Conservation (phyloP, 2,797 vertebrate genomes). For the Bradypodion pumilum region DNA sequence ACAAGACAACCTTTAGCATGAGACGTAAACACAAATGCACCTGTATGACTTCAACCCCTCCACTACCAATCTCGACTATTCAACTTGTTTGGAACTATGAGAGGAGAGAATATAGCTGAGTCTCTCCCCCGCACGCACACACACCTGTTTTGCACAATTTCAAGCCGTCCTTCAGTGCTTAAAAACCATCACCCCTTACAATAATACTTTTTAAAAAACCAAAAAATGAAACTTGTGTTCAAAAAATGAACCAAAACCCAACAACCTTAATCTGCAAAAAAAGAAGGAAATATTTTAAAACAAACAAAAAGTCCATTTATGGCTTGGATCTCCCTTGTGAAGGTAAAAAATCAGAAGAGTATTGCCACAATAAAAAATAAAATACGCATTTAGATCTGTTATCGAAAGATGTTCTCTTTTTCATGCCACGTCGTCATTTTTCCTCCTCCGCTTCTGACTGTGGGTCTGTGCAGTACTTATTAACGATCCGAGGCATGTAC, state of each 20-base stretch:
- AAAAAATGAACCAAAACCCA: slow-evolving; percentile 55
- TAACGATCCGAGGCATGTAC: slow-evolving; percentile 87
- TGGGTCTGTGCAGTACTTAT: slow-evolving; percentile 93
- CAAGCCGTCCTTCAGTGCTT: neutral
- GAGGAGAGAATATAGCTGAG: slow-evolving; percentile 53
- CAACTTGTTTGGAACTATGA: slow-evolving; percentile 48
- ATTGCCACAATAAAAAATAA: slow-evolving; percentile 82
- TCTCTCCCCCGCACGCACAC: slow-evolving; percentile 60
- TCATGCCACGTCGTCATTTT: slow-evolving; percentile 80
- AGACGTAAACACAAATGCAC: neutral
- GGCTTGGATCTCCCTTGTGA: slow-evolving; percentile 98
- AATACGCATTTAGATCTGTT: slow-evolving; percentile 75
- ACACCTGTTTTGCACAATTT: slow-evolving; percentile 62
- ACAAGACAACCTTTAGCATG: neutral
- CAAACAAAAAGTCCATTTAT: slow-evolving; percentile 88
- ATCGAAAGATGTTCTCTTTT: slow-evolving; percentile 67
- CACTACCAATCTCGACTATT: slow-evolving; percentile 45
- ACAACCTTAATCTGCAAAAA: slow-evolving; percentile 57
- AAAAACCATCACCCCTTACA: neutral
- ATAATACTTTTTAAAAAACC: neutral
- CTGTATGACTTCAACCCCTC: slow-evolving; percentile 47
- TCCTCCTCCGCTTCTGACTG: slow-evolving; percentile 88
- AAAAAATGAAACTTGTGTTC: slow-evolving; percentile 5
- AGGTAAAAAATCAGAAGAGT: slow-evolving; percentile 79
- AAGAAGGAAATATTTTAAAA: too few relatives aligned